Percentiles rank a stretch among this genome's conserved stretches.
These are phyloP conservation scores for Regulus satrapa DNA, from an alignment of 2,113 vertebrate genomes.

Conservation along the genomic window DNA sequence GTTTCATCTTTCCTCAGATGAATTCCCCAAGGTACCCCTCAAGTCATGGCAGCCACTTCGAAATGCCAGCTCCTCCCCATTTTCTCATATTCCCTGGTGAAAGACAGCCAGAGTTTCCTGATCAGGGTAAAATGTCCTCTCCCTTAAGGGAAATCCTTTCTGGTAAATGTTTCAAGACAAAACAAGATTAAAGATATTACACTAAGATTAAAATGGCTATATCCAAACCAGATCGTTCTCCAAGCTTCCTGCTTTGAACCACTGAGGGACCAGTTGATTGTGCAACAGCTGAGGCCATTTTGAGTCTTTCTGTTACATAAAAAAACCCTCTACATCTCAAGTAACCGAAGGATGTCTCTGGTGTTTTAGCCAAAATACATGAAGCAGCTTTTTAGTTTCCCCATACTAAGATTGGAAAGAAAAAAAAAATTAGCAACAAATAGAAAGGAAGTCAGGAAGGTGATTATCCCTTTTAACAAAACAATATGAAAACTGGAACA, in stretches of 20 bases:
- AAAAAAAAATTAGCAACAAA: not conserved
- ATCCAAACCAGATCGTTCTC: not conserved
- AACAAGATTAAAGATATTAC: slow-evolving; percentile 15
- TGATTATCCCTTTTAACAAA: not conserved
- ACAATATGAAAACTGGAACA: not conserved
- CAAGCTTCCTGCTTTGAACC: not conserved
- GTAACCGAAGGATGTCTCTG: not conserved
- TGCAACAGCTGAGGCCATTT: not conserved
- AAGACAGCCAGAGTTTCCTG: not conserved
- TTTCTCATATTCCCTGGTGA: not conserved
- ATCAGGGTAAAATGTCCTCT: not conserved
- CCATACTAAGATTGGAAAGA: not conserved
- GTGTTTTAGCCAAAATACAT: not conserved
- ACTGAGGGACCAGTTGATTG: not conserved
- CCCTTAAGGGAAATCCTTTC: not conserved
- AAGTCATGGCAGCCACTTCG: not conserved
- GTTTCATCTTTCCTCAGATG: not conserved
- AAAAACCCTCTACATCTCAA: not conserved
- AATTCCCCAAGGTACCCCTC: not conserved
- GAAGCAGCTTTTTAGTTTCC: not conserved
- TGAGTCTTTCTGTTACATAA: not conserved
- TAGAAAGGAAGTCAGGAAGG: not conserved
- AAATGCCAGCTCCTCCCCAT: not conserved
- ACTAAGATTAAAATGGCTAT: not conserved
- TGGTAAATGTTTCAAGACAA: slow-evolving; percentile 23